A percentile compares a stretch with the other conserved stretches of the same genome.
These are phyloP conservation scores for Lymantria dispar DNA, from an alignment of 2,888 invertebrate genomes.

Conservation along the genomic window DNA sequence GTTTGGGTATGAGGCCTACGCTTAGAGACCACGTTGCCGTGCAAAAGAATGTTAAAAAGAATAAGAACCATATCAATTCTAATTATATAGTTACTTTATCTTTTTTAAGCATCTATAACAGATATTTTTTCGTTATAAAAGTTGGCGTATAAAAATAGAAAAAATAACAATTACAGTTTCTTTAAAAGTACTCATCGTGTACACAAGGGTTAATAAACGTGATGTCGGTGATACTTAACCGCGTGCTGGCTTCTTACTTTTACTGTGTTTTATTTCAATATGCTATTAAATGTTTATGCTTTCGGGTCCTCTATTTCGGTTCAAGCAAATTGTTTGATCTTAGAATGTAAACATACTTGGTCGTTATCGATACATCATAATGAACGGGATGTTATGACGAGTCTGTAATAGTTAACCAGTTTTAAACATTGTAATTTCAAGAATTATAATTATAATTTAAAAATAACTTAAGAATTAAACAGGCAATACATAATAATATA, in stretches of 20 bases:
- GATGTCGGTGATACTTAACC: conserved; percentile 35
- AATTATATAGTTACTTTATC: no score
- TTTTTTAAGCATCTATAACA: no score
- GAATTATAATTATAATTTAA: not conserved
- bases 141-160: no score
- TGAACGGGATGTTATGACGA: conserved; percentile 38
- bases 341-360: conserved; percentile 30
- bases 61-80: no score
- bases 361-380: conserved; percentile 38
- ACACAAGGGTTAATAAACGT: conserved; percentile 33
- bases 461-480: not conserved
- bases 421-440: not conserved
- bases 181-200: not conserved
- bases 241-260: conserved; percentile 43
- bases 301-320: conserved; percentile 33
- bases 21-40: no score
- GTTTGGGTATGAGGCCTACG: no score
- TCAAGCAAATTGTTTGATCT: conserved; percentile 33
- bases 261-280: conserved; percentile 47
- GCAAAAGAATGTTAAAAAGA: no score
- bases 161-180: not conserved
- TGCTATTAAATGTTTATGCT: conserved; percentile 34
- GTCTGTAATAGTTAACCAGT: conserved; percentile 18
- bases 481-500: not conserved
- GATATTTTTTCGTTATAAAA: no score